These are phyloP conservation scores for Dysdera silvatica DNA, from an alignment of 1,140 invertebrate genomes.

Conservation along the genomic window DNA sequence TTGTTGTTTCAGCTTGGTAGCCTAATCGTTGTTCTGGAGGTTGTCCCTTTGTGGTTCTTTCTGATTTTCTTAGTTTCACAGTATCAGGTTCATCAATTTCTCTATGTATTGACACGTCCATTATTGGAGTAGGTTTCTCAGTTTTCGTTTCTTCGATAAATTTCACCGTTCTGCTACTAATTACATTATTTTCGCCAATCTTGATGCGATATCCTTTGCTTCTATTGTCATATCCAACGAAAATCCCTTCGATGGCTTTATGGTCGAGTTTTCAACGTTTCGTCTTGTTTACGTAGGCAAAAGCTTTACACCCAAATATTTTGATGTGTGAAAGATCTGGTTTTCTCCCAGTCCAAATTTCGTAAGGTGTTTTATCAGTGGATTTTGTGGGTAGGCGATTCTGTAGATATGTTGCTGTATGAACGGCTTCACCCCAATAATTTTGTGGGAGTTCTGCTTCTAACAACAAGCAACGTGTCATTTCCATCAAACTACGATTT, in stretches of 20 bases:
- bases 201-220: not conserved
- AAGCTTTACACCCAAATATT: too few species aligned
- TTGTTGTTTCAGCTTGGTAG: too few species aligned
- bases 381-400: conserved; percentile 12
- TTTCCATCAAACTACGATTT: conserved; percentile 41
- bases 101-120: too few species aligned
- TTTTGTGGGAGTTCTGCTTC: conserved; percentile 29
- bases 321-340: too few species aligned
- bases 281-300: too few species aligned
- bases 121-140: too few species aligned
- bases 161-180: not conserved
- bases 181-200: not conserved
- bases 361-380: conserved; percentile 26
- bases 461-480: conserved; percentile 27
- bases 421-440: conserved; percentile 34
- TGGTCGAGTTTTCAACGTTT: conserved; percentile 8
- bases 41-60: too few species aligned
- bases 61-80: too few species aligned
- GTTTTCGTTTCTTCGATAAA: not conserved
- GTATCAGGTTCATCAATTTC: too few species aligned
- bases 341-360: conserved; percentile 20
- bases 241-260: not conserved
- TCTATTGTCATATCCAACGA: conserved; percentile 23
- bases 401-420: conserved; percentile 30
- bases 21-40: too few species aligned